These are phyloP conservation scores for Bufotes viridis DNA, from an alignment of 2,797 vertebrate species.

Conservation along the genomic window DNA sequence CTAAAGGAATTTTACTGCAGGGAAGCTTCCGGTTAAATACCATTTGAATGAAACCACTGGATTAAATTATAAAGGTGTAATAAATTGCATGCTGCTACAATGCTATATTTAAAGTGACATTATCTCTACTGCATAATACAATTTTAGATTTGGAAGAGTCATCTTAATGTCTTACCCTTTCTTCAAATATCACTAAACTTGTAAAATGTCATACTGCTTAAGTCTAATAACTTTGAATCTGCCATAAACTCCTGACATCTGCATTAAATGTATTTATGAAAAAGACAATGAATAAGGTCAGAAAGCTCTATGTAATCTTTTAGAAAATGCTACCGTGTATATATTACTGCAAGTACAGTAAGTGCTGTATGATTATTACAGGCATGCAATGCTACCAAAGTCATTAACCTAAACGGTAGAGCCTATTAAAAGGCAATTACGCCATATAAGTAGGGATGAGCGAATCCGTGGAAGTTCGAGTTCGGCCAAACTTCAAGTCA, in stretches of 20 bases:
- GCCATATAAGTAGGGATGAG: no score
- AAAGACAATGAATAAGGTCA: slow-evolving; percentile 19
- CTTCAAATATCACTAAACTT: slow-evolving; percentile 29
- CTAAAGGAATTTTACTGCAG: no score
- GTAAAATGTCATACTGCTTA: slow-evolving; percentile 33
- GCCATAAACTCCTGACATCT: not conserved
- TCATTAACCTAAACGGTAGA: not conserved
- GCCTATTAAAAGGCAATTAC: not conserved
- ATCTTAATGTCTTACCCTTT: slow-evolving; percentile 30
- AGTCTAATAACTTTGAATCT: slow-evolving; percentile 7
- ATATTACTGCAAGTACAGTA: not conserved
- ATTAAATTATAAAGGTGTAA: not conserved
- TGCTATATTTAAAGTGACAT: not conserved
- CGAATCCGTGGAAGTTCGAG: no score
- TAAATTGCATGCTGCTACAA: not conserved
- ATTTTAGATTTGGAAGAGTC: not conserved
- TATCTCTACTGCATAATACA: not conserved
- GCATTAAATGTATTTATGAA: not conserved
- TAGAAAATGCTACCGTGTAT: not conserved
- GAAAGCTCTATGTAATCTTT: not conserved
- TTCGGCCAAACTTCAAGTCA: no score
- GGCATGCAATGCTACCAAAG: not conserved
- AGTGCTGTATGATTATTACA: not conserved
- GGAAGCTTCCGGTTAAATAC: not conserved
- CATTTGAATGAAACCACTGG: not conserved